Percentiles rank a stretch among this genome's conserved stretches.
These are phyloP conservation scores for Apodemia zela DNA, from an alignment of 2,888 invertebrate species.

Conservation along the genomic window DNA sequence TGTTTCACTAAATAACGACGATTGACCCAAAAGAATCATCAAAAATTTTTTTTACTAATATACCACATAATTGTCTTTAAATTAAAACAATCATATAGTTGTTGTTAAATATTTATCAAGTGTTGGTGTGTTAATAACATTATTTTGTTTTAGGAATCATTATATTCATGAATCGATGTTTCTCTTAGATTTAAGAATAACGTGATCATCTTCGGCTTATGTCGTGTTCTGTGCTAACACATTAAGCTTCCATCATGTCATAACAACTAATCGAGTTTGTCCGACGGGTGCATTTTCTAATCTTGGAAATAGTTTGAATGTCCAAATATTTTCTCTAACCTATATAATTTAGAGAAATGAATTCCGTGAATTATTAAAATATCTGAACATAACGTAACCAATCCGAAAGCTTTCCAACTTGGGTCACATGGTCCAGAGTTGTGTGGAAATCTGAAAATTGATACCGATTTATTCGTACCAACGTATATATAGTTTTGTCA, in stretches of 20 bases:
- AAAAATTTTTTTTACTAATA: constrained; percentile 1
- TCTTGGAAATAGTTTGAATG: constrained; percentile 28
- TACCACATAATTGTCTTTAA: neutral
- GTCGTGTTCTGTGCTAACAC: constrained; percentile 63
- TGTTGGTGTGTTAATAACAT: constrained; percentile 11
- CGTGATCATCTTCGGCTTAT: constrained; percentile 46
- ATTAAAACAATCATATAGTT: neutral
- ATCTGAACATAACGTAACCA: no score
- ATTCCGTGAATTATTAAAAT: no score
- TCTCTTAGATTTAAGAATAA: constrained; percentile 33
- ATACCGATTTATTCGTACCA: no score
- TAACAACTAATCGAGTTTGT: constrained; percentile 39
- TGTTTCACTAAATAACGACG: no score
- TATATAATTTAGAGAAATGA: no score
- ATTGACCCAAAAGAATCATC: no score
- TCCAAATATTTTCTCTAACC: neutral
- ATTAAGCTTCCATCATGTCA: constrained; percentile 57
- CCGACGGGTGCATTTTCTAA: constrained; percentile 28
- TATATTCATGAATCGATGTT: constrained; percentile 25
- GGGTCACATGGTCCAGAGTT: no score
- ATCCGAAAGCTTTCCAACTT: no score
- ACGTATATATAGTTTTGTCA: no score
- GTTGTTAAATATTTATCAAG: neutral
- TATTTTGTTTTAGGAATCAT: constrained; percentile 16
- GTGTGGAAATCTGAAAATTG: no score